Evolutionary conservation across 2,888 invertebrate species (phyloP), one percentile per base, ranked within the genome.

Genomic region (Aplocera efformata): DNA sequence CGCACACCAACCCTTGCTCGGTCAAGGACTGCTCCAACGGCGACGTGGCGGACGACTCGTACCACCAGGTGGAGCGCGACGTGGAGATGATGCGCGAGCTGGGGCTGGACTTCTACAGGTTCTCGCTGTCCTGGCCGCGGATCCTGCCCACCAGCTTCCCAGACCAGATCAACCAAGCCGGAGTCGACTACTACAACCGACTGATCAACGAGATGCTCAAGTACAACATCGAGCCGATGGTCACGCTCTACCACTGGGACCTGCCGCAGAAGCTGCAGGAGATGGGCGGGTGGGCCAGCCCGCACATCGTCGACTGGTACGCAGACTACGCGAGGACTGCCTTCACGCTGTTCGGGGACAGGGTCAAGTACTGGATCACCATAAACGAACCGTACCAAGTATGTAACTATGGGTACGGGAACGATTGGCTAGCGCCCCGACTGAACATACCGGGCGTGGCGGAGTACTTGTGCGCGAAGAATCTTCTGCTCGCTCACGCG

Each of bases 111-210:
- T 80, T 74, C 53, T 90, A 90, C 60, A 72, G 90, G 13, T 90
- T 90, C 55, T 90, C 90, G 0, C 60, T 91, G 6, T 85, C 91
- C 0, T 93, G 93, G 93, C 54, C 90, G 0, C 71, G 93, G 26
- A 75, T 93, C n/a, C 63, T 92, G 34, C 91, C 92, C 0, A 88
- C 82, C 20, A 91, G 90, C 26, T 82, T 84, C 37, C 60, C 79
- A 1, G 77, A 88, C 32, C 57, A 75, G 6, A 67, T 91, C 8
- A 93, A 92, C 60, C 64, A 84, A 53, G 82, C 81, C 2, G 71
- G 68, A 11, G 65, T 71, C 1, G 39, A 56, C 2, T 71, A 68
- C 26, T 73, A 75, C 38, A 71, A 72, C 32, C 70, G 68, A 31
- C 50, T 92, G 3, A 89, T 92, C 21, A 67, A 90, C 50, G 90